phyloP scores from a whole-genome alignment of 1,140 invertebrate genomes.

The Drosophila sp. region DNA sequence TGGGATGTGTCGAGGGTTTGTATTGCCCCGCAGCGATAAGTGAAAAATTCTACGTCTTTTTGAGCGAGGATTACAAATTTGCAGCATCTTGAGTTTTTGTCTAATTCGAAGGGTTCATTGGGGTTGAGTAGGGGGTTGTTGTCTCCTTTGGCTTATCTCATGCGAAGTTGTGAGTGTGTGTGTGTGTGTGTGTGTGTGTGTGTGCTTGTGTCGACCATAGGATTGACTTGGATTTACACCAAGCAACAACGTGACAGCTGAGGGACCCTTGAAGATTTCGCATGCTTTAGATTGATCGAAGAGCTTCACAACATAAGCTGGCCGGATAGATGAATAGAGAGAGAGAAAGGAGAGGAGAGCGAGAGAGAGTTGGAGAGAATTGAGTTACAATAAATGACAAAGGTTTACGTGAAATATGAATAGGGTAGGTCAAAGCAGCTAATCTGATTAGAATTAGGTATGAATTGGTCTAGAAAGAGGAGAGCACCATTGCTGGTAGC shows the following conservation, averaged over 20 bases:
- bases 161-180: constrained; percentile 22
- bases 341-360: no score
- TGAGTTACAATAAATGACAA: constrained; percentile 68
- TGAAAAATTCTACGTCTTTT: constrained; percentile 71
- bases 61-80: constrained; percentile 78
- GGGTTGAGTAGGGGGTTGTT: not conserved
- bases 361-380: constrained; percentile 22
- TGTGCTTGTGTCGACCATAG: constrained; percentile 51
- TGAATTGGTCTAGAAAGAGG: not conserved
- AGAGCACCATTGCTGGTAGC: not conserved
- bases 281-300: constrained; percentile 48
- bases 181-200: constrained; percentile 6
- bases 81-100: constrained; percentile 78
- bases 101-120: constrained; percentile 64
- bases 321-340: no score
- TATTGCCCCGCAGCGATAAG: constrained; percentile 65
- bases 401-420: constrained; percentile 76
- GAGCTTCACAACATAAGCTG: constrained; percentile 46
- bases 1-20: not conserved
- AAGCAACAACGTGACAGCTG: constrained; percentile 49
- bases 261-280: constrained; percentile 48
- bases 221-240: constrained; percentile 79
- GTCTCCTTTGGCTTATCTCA: constrained; percentile 38
- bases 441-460: constrained; percentile 70
- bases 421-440: constrained; percentile 76